These are phyloP conservation scores for Drosophila pegasa DNA, from an alignment of 2,888 invertebrate genomes.

Conservation along the genomic window DNA sequence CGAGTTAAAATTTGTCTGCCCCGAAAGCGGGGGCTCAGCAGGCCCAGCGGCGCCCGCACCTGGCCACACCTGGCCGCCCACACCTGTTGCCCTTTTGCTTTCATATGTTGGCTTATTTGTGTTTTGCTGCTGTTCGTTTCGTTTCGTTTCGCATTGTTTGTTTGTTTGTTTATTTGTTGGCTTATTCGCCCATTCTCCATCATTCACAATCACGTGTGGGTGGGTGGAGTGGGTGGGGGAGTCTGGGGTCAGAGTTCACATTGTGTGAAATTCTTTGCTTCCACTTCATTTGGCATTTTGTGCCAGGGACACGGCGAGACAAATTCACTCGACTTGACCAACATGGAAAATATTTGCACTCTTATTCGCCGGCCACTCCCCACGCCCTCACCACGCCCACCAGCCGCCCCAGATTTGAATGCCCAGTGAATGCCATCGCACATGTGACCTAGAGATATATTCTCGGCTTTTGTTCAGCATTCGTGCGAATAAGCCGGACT, in stretches of 20 bases:
- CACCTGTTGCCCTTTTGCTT: slow-evolving; percentile 41
- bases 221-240: background rate
- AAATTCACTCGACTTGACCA: slow-evolving; percentile 67
- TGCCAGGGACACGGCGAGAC: slow-evolving; percentile 59
- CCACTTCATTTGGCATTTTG: slow-evolving; percentile 77
- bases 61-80: background rate
- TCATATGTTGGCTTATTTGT: slow-evolving; percentile 38
- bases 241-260: slow-evolving; percentile 48
- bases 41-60: background rate
- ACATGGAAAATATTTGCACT: slow-evolving; percentile 56
- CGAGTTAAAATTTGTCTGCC: slow-evolving; percentile 69
- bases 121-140: slow-evolving; percentile 31
- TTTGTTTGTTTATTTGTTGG: slow-evolving; percentile 64
- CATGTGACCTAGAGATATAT: background rate
- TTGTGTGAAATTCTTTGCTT: slow-evolving; percentile 77
- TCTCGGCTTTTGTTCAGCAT: background rate
- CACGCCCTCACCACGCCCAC: background rate
- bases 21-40: background rate
- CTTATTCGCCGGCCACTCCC: slow-evolving; percentile 10
- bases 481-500: background rate
- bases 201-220: slow-evolving; percentile 47
- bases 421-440: slow-evolving; percentile 3
- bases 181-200: slow-evolving; percentile 56
- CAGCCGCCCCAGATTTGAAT: background rate
- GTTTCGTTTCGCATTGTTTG: slow-evolving; percentile 41